Evolutionary conservation across 1,140 invertebrate species (phyloP).

Genomic region (Drosophila repletoides): DNA sequence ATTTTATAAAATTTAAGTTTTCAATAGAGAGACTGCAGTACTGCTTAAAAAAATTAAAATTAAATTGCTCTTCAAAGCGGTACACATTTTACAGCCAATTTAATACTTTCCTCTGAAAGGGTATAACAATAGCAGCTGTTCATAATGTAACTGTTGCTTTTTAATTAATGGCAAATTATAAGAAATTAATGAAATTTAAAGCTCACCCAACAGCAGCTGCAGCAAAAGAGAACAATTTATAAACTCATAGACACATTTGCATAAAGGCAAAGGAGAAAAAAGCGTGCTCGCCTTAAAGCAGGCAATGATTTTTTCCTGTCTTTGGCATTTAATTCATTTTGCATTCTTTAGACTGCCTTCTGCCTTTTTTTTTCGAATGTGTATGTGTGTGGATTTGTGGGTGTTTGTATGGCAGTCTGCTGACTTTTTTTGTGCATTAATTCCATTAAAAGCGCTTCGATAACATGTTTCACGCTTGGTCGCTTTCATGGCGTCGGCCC

Average conservation of each 20-base stretch:
- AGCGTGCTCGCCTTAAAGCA: conserved; percentile 16
- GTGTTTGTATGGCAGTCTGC: conserved; percentile 8
- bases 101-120: neutral
- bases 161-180: conserved; percentile 44
- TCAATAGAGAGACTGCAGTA: too few relatives aligned
- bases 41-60: too few relatives aligned
- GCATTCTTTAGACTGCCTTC: neutral
- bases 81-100: too few relatives aligned
- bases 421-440: conserved; percentile 53
- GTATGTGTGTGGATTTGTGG: conserved; percentile 9
- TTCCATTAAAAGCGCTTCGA: conserved; percentile 66
- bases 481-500: conserved; percentile 42
- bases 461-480: conserved; percentile 67
- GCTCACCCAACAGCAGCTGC: neutral
- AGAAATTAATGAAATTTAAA: conserved; percentile 28
- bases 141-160: conserved; percentile 47
- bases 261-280: neutral
- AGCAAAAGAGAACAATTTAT: neutral
- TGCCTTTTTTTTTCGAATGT: neutral
- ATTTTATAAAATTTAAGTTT: too few relatives aligned
- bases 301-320: neutral
- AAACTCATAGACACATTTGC: too few relatives aligned
- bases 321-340: conserved; percentile 37
- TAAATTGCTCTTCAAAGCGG: too few relatives aligned
- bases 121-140: neutral